Base-by-base conservation (phyloP, 1,140 invertebrate species). In the Monochamus saltuarius region DNA sequence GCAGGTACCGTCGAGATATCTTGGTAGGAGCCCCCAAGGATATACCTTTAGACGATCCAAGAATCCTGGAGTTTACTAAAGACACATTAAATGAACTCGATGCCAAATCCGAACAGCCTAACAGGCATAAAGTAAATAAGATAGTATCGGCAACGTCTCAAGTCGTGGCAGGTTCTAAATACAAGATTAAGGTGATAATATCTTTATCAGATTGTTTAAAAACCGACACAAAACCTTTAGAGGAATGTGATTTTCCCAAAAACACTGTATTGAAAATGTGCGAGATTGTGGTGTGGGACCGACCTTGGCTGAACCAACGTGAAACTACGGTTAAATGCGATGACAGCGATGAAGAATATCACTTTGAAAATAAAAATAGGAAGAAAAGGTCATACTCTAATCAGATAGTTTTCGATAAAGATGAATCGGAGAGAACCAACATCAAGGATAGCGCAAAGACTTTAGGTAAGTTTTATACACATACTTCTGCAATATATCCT, bases 201-300 rank as follows among this genome's bases (percentile, higher is more conserved):
- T 47, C 49, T 6, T 9, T 59, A 13, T 55, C 62, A 3, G 53
- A 62, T 19, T 67, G 59, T 17, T 39, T 47, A 42, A 56, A 55
- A 47, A 39, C 14, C 14, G 59, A 62, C 13, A 13, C 29, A 11
- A 65, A 66, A 36, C n/a, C 35, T n/a, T 10, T 56, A 7, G 53
- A 64, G 10, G 19, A 57, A 3, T 69, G 67, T 54, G 49, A 51
- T 9, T 10, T 55, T 4, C 29, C 77, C 70, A 36, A 74, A 73
- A 22, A 67, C 62, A 0, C 59, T 70, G 45, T 54, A 49, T 76
- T 77, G 13, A 69, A 53, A 29, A 45, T 46, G 19, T 69, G 68
- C 55, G 56, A 64, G 6, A 61, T 72, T 40, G 74, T 74, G 4
- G 73, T 86, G 37, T 86, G 81, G 81, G 84, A 87, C 36, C 77